Conservation (phyloP, 2,113 vertebrate genomes). For the Mesocricetus auratus region DNA sequence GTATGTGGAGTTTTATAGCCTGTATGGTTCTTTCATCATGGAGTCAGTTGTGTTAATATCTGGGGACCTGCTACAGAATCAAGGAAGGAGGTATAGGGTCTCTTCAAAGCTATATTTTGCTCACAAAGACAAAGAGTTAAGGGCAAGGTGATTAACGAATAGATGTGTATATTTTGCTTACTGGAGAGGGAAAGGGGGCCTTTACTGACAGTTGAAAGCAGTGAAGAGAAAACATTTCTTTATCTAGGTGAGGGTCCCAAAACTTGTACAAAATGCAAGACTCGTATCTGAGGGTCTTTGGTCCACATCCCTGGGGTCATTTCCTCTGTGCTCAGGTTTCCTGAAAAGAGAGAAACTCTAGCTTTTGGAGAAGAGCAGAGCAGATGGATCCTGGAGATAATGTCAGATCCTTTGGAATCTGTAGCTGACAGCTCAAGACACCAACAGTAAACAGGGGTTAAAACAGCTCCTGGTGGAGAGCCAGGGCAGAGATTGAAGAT, state of each 20-base stretch:
- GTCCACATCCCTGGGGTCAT: neutral
- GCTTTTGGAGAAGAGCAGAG: neutral
- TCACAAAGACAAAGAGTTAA: neutral
- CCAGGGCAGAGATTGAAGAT: neutral
- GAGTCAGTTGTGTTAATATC: neutral
- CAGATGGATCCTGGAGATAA: neutral
- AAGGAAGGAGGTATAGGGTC: neutral
- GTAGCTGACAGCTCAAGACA: neutral
- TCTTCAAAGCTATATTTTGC: neutral
- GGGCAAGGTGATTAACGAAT: neutral
- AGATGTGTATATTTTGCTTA: neutral
- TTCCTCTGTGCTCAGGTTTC: neutral
- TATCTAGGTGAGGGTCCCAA: neutral
- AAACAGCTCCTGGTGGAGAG: neutral
- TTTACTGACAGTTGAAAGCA: neutral
- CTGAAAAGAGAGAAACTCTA: neutral
- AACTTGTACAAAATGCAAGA: neutral
- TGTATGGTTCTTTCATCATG: neutral
- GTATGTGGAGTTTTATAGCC: neutral
- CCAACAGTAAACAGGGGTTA: neutral
- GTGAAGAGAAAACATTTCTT: neutral
- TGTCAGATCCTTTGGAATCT: neutral
- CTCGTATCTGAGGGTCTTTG: neutral
- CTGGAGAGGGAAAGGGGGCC: neutral
- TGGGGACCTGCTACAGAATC: neutral